phyloP scores from a whole-genome alignment of 2,113 vertebrate species.

The Hyperoodon ampullatus region DNA sequence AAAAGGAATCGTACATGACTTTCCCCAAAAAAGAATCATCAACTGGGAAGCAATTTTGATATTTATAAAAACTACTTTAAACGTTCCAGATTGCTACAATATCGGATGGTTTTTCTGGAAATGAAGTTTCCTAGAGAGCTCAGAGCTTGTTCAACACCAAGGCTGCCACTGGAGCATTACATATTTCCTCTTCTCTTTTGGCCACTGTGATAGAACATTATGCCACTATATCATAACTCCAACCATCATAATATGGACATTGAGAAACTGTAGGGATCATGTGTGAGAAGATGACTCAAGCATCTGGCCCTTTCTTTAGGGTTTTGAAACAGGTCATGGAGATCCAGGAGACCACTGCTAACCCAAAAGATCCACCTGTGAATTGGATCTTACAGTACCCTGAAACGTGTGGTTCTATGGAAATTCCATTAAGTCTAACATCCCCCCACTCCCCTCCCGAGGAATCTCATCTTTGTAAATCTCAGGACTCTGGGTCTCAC shows the following conservation, averaged over 20 bases:
- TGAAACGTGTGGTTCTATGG: neutral
- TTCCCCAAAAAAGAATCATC: conserved; percentile 3
- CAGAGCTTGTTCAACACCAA: neutral
- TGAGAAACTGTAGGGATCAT: neutral
- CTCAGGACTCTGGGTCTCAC: neutral
- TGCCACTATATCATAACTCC: neutral
- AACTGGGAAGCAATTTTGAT: neutral
- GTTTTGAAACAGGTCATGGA: neutral
- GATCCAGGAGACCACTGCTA: neutral
- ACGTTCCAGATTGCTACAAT: neutral
- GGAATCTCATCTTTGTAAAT: neutral
- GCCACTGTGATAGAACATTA: neutral
- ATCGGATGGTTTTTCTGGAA: neutral
- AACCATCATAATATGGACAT: neutral
- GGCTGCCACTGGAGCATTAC: neutral
- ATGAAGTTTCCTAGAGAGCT: neutral
- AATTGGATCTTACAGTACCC: neutral
- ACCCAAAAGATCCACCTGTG: neutral
- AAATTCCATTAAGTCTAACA: neutral
- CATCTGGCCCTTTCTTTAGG: neutral
- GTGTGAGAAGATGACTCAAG: neutral
- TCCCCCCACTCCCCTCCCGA: neutral
- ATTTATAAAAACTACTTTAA: neutral
- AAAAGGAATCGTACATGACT: neutral
- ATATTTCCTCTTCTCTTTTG: neutral